Base-by-base conservation (phyloP, 2,113 vertebrate genomes). In the Psettodes erumei region DNA sequence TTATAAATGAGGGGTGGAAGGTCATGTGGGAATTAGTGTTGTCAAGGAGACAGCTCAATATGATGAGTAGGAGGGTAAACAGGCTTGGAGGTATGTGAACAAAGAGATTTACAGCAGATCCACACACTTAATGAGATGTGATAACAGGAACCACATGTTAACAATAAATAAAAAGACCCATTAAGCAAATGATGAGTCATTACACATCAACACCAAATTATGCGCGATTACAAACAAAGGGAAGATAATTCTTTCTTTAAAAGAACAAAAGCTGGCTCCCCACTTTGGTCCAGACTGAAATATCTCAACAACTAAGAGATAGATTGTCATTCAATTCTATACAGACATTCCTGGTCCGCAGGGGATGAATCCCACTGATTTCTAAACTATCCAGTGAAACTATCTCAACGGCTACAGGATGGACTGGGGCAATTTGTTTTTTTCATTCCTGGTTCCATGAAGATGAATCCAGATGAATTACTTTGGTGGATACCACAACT, bases 1-100 rank as follows among this genome's bases (percentile, higher is more conserved):
- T 79, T 79, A 78, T 86, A 78, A 76, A 82, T 84, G 82, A 87
- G 71, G 82, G 73, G 68, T 78, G 77, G 75, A 72, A 84, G 90
- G 90, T 92, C 86, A 85, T 71, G 77, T 68, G 85, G 85, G 85
- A 84, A 88, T 90, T 89, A 88, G 86, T 62, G 90, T 82, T 82
- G 86, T 79, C 82, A 88, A 63, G 90, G 87, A 75, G 62, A 90
- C 68, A 56, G 79, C 64, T 82, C 55, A 78, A 86, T 84, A 82
- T 55, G 80, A 74, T 56, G 74, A 72, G 75, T 51, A n/a, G 72
- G 59, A 69, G 59, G 69, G 78, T 47, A 72, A 84, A 74, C 48
- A 74, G 81, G 83, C 23, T 61, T 48, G 32, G 71, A 71, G 79
- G 83, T 81, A 86, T 84, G 88, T 81, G 80, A 78, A 81, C 82